These are phyloP conservation scores for Leiothrix lutea DNA, from an alignment of 2,113 vertebrate species.

Conservation along the genomic window DNA sequence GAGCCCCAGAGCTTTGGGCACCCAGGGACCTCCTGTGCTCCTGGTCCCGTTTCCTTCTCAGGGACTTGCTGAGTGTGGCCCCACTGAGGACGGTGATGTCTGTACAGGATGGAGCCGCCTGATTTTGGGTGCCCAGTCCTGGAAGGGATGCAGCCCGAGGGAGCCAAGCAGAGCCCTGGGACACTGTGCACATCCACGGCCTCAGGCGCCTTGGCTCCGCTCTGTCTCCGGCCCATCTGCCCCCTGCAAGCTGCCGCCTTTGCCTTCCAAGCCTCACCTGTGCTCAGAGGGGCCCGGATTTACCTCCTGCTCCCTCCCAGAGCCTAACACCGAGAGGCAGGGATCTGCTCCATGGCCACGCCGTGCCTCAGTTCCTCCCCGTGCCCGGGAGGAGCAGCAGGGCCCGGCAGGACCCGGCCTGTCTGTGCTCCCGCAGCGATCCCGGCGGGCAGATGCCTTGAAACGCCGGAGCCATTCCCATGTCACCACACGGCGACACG, in stretches of 20 bases:
- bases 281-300: not conserved
- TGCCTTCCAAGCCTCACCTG: not conserved
- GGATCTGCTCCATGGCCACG: fast-evolving
- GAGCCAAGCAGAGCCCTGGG: not conserved
- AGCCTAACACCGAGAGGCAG: not conserved
- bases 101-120: fast-evolving
- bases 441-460: not conserved
- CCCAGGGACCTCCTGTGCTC: not conserved
- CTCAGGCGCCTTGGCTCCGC: not conserved
- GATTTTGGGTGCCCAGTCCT: not conserved
- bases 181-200: fast-evolving
- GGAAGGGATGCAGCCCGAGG: not conserved
- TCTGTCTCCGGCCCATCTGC: not conserved
- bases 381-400: not conserved
- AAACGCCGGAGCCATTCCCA: not conserved
- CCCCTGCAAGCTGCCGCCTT: conserved; percentile 16
- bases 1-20: not conserved
- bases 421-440: fast-evolving
- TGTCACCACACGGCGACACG: not conserved
- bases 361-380: not conserved
- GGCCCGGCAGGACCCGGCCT: not conserved
- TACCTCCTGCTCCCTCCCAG: not conserved
- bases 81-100: fast-evolving
- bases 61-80: fast-evolving
- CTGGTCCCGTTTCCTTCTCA: not conserved